Percentiles rank a stretch among this genome's conserved stretches.
Conservation (phyloP, 1,140 invertebrate species). For the Homarus americanus region DNA sequence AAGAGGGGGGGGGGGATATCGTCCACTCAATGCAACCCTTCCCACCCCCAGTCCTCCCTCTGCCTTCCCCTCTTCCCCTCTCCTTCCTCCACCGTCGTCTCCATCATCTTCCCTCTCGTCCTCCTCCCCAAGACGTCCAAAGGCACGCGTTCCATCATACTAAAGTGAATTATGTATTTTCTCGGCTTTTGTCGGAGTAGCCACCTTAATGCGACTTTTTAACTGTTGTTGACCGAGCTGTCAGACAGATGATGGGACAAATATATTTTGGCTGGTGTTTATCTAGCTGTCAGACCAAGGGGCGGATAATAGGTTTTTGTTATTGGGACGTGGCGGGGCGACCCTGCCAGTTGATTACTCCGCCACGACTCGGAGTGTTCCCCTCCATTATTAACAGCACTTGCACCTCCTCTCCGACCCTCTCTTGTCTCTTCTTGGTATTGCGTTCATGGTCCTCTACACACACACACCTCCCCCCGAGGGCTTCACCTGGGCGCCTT, state of each 20-base stretch:
- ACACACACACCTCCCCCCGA: neutral
- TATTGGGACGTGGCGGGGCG: neutral
- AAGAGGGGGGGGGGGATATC: neutral
- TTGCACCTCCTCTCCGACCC: too few relatives aligned
- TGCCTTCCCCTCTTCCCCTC: neutral
- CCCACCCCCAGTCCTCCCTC: neutral
- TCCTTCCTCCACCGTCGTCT: neutral
- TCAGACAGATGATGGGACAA: constrained; percentile 51
- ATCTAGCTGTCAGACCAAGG: constrained; percentile 11
- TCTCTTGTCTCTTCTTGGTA: neutral
- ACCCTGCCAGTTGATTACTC: neutral
- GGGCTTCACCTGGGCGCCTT: too few relatives aligned
- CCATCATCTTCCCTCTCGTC: neutral
- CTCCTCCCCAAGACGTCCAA: constrained; percentile 4
- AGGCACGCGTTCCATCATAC: constrained; percentile 28
- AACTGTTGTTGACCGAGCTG: constrained; percentile 51
- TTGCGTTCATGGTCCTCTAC: neutral
- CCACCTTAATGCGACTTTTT: constrained; percentile 49
- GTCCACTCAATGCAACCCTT: neutral
- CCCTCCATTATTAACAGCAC: neutral
- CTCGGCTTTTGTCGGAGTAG: constrained; percentile 44
- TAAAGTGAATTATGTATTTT: constrained; percentile 53
- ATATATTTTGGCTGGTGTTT: constrained; percentile 28
- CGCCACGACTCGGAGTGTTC: neutral
- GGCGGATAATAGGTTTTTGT: neutral